Evolutionary conservation across 2,797 vertebrate genomes (phyloP), one percentile per base, ranked within the genome.

Genomic region (Clarias laeviceps): DNA sequence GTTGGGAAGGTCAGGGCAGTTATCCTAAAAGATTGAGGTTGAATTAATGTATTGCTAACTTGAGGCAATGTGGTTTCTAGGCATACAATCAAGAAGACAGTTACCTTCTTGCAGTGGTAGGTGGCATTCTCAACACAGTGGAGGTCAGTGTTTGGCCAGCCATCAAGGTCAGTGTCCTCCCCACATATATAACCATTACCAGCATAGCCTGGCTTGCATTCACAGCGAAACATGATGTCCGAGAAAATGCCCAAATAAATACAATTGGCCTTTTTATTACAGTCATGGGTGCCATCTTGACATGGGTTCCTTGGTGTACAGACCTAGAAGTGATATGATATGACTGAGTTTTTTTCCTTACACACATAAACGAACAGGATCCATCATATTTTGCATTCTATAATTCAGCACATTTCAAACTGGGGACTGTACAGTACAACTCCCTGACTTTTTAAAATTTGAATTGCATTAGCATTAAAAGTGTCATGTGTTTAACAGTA

Each of bases 31-130:
- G 91, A 92, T 84, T 88, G 91, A 87, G 14, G 73, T 85, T 73
- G 2, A 82, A 90, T 92, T 91, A 90, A 89, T 68, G 65, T 90
- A 79, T 78, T 87, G 88, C 86, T 78, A 84, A 88, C 54, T 86
- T 80, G 89, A 90, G 64, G 86, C 79, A 85, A 72, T 64, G 37
- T 32, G 81, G 72, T 87, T 88, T 89, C 87, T 82, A 82, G 78
- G 88, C 80, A 50, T 85, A 73, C 61, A 73, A 78, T 80, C 82
- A 81, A 83, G 57, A 34, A 79, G 89, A 87, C 22, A 81, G 86
- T 83, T 96, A 99, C 98, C 93, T 99, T 99, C 91, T 97, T 99
- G 94, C 98, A 99, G 92, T 99, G 98, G 91, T 99, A 99, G 76
- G 98, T 99, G n/a, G 98, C 98, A 22, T 99, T 99, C 89, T 95